phyloP scores from a whole-genome alignment of 1,140 invertebrate species.

The Lamellibrachia luymesi region DNA sequence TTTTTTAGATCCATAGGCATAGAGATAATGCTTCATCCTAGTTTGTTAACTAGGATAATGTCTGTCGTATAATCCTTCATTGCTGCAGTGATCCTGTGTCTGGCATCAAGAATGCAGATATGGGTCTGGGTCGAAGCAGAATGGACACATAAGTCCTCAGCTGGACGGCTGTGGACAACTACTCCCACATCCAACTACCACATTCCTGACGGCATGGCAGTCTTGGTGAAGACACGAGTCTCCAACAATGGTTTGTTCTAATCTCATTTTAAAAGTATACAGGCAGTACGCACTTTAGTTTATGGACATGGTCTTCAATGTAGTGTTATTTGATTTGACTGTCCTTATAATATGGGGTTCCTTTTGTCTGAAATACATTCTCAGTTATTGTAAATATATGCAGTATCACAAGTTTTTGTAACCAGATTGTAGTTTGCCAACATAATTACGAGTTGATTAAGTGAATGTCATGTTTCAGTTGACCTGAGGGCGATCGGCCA shows the following conservation, averaged over 20 bases:
- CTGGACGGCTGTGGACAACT: not conserved
- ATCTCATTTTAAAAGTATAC: not conserved
- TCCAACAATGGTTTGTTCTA: not conserved
- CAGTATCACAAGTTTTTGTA: no score
- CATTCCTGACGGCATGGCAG: slow-evolving; percentile 12
- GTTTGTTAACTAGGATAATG: no score
- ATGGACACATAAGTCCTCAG: not conserved
- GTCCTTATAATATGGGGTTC: no score
- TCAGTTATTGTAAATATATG: no score
- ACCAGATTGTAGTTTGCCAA: no score
- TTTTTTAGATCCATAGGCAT: not conserved
- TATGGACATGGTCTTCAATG: no score
- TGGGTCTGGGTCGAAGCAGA: slow-evolving; percentile 4
- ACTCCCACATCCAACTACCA: not conserved
- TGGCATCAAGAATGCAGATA: not conserved
- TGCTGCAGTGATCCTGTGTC: slow-evolving; percentile 7
- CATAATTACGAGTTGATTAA: not conserved
- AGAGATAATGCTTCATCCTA: no score
- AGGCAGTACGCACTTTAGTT: no score
- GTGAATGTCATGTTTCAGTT: not conserved
- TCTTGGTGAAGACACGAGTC: slow-evolving; percentile 7
- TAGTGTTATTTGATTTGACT: no score
- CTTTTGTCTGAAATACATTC: no score
- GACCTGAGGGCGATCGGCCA: not conserved
- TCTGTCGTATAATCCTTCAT: no score